Conservation (phyloP, 2,888 invertebrate species). For the Spilarctia lutea region DNA sequence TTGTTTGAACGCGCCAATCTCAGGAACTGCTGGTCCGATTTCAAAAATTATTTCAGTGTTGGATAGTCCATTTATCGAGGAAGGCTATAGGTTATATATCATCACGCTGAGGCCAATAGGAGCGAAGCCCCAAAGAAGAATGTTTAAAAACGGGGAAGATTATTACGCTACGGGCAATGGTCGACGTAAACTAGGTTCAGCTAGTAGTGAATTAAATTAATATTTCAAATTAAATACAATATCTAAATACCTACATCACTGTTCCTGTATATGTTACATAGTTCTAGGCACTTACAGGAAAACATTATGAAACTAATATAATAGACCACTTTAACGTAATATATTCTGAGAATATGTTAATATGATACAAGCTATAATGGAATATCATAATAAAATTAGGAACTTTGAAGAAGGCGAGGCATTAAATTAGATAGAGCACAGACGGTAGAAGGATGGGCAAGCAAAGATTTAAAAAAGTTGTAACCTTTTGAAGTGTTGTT, state of each 20-base stretch:
- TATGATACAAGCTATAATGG: background rate
- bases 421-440: background rate
- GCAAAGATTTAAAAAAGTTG: background rate
- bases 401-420: background rate
- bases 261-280: background rate
- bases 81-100: too few species aligned
- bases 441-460: background rate
- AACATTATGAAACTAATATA: background rate
- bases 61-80: too few species aligned
- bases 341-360: background rate
- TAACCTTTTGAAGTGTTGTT: background rate
- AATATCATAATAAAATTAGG: background rate
- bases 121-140: too few species aligned
- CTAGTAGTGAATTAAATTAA: background rate
- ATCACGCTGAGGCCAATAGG: too few species aligned
- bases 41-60: too few species aligned
- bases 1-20: too few species aligned
- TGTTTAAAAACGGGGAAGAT: too few species aligned
- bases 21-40: too few species aligned
- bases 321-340: background rate
- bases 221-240: background rate
- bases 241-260: background rate
- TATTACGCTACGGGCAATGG: too few species aligned
- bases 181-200: too few species aligned
- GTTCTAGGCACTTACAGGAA: background rate